Conservation (phyloP, 2,797 vertebrate species). For the Glyptemys insculpta region DNA sequence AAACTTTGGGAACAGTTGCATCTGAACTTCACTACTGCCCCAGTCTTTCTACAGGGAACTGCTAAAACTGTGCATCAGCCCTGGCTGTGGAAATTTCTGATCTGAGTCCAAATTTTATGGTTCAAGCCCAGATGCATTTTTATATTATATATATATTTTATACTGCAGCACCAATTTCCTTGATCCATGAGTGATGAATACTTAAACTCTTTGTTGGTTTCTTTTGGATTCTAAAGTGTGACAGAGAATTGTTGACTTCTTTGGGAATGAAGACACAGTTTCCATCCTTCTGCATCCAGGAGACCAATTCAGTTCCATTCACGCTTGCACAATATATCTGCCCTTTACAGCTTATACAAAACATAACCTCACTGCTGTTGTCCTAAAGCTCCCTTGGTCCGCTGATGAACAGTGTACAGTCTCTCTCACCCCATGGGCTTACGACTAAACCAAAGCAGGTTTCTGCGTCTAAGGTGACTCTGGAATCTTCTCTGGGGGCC, state of each 20-base stretch:
- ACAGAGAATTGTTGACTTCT: neutral
- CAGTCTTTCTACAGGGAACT: neutral
- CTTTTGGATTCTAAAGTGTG: neutral
- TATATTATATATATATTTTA: neutral
- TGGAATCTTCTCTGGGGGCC: neutral
- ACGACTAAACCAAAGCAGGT: neutral
- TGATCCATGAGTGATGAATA: neutral
- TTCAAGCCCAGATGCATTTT: neutral
- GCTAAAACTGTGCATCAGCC: neutral
- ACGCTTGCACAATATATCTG: neutral
- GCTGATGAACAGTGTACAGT: neutral
- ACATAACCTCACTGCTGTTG: fast-evolving
- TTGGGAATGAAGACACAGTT: neutral
- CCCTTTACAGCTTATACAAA: neutral
- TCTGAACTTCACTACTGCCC: neutral
- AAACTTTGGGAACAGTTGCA: neutral
- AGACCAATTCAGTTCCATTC: neutral
- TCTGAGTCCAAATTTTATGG: neutral
- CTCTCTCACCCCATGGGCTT: neutral
- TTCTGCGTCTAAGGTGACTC: neutral
- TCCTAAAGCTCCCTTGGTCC: neutral
- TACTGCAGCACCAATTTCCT: slow-evolving; percentile 10
- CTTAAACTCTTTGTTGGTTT: neutral
- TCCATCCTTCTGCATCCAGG: neutral
- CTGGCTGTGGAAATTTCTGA: neutral